Evolutionary conservation across 2,888 invertebrate genomes (phyloP).

Genomic region (Drosophila diplacantha): DNA sequence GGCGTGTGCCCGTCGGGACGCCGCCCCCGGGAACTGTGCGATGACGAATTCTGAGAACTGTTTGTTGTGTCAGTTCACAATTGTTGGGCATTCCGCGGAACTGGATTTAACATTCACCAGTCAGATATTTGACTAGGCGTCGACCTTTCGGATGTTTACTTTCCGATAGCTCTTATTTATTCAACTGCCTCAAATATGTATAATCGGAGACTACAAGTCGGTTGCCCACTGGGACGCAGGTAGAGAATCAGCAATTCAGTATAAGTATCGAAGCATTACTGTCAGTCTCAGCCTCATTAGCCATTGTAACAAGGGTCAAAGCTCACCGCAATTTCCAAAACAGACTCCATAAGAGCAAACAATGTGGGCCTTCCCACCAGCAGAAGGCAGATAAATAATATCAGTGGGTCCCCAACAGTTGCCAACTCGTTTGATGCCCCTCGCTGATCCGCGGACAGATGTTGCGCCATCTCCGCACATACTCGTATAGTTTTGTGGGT

Average conservation of each 20-base stretch:
- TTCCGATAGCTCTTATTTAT: constrained; percentile 9
- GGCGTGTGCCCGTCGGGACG: constrained; percentile 22
- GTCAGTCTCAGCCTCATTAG: constrained; percentile 10
- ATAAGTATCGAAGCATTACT: neutral
- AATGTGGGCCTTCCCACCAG: constrained; percentile 41
- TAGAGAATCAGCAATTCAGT: neutral
- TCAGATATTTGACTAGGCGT: constrained; percentile 29
- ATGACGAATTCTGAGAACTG: constrained; percentile 56
- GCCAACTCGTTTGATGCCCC: constrained; percentile 30
- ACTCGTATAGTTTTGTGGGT: neutral
- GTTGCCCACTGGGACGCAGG: neutral
- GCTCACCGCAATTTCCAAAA: constrained; percentile 1
- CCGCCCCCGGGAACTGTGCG: constrained; percentile 32
- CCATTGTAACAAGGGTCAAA: constrained; percentile 12
- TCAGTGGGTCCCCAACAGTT: constrained; percentile 40
- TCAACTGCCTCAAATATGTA: neutral
- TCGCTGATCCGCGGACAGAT: constrained; percentile 44
- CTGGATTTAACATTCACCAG: constrained; percentile 9
- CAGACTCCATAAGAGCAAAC: neutral
- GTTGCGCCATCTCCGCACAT: constrained; percentile 44
- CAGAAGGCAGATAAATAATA: constrained; percentile 34
- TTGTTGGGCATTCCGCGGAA: constrained; percentile 42
- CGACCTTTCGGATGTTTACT: constrained; percentile 34
- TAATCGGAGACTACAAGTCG: neutral
- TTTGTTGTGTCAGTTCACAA: constrained; percentile 47